Conservation (phyloP, 2,888 invertebrate species). For the Lampropteryx suffumata region DNA sequence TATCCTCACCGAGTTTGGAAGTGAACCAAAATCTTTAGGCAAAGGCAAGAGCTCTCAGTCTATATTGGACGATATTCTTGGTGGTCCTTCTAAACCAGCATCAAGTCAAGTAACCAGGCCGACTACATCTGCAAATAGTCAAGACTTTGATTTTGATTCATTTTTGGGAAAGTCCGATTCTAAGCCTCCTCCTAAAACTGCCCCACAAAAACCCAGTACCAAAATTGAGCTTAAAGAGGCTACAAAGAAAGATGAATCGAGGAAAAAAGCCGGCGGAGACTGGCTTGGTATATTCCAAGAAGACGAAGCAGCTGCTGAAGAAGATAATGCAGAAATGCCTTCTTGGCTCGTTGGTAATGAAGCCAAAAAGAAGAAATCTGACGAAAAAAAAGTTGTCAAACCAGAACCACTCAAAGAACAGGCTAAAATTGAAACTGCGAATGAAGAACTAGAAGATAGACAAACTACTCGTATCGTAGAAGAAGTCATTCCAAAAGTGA, state of each 20-base stretch:
- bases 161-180: conserved; percentile 52
- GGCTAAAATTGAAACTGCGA: conserved; percentile 27
- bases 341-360: conserved; percentile 65
- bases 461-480: conserved; percentile 27
- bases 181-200: conserved; percentile 43
- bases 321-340: conserved; percentile 63
- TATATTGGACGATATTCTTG: conserved; percentile 81
- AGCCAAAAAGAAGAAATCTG: conserved; percentile 55
- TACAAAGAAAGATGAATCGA: conserved; percentile 37
- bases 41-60: conserved; percentile 72
- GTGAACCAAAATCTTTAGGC: conserved; percentile 54
- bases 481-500: conserved; percentile 27
- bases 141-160: conserved; percentile 65
- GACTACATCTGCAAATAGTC: conserved; percentile 52
- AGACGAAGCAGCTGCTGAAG: conserved; percentile 51
- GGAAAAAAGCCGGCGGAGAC: conserved; percentile 62
- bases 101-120: conserved; percentile 46
- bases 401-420: conserved; percentile 35
- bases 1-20: conserved; percentile 53
- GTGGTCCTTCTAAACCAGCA: conserved; percentile 61
- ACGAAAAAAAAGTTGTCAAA: conserved; percentile 38
- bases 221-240: conserved; percentile 48
- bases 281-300: conserved; percentile 76
- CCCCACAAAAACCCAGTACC: conserved; percentile 38
- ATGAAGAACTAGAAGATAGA: conserved; percentile 31